Conservation (phyloP, 2,888 invertebrate genomes). For the Chrysina gloriosa region DNA sequence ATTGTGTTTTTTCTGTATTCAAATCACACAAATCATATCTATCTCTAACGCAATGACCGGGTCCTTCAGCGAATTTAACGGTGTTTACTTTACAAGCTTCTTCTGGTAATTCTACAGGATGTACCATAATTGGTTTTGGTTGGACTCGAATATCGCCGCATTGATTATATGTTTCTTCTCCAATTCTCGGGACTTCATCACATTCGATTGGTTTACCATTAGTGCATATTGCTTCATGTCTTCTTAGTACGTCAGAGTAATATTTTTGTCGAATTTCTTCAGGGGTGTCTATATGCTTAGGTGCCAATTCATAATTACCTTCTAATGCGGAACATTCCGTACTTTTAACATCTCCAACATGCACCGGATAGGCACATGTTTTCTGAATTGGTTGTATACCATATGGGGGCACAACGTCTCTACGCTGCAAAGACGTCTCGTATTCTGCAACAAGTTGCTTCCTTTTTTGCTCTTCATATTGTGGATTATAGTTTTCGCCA, state of each 20-base stretch:
- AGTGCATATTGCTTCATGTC: constrained; percentile 59
- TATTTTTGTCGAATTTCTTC: constrained; percentile 62
- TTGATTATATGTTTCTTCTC: constrained; percentile 28
- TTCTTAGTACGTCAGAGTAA: constrained; percentile 58
- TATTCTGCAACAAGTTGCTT: constrained; percentile 57
- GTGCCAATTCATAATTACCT: constrained; percentile 51
- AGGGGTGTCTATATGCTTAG: constrained; percentile 61
- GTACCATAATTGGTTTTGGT: constrained; percentile 57
- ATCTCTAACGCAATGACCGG: constrained; percentile 56
- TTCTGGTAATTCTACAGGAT: constrained; percentile 55
- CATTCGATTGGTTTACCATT: constrained; percentile 55
- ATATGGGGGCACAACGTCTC: constrained; percentile 56
- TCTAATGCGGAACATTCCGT: constrained; percentile 56
- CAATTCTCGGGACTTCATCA: constrained; percentile 48
- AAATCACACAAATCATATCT: constrained; percentile 59
- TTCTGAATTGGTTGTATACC: constrained; percentile 60
- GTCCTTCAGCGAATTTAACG: constrained; percentile 57
- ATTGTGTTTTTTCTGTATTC: constrained; percentile 56
- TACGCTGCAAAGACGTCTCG: constrained; percentile 57
- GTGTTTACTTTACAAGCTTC: constrained; percentile 57
- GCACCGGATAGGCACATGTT: constrained; percentile 57
- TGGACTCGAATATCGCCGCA: constrained; percentile 33
- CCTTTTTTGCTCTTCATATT: constrained; percentile 51
- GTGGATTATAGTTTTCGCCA: constrained; percentile 49
- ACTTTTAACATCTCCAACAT: constrained; percentile 56